Conservation (phyloP, 2,797 vertebrate genomes). For the Coregonus ussuriensis region DNA sequence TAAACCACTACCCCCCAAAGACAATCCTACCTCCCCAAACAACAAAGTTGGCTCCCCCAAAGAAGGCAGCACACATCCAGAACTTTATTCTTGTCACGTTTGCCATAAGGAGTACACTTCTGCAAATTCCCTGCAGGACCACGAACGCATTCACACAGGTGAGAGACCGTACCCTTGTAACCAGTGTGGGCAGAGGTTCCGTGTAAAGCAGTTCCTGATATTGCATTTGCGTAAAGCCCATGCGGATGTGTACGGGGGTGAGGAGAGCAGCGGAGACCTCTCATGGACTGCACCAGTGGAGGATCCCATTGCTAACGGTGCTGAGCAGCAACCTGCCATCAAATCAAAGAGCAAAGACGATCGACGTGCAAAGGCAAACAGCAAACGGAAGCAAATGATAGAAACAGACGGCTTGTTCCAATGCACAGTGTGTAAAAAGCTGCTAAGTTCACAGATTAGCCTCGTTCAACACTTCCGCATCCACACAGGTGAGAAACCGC, state of each 20-base stretch:
- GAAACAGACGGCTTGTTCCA: constrained; percentile 16
- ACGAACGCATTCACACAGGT: constrained; percentile 1
- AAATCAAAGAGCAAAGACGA: not conserved
- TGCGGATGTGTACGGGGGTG: not conserved
- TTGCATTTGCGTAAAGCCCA: constrained; percentile 21
- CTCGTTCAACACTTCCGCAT: constrained; percentile 41
- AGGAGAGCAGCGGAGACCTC: not conserved
- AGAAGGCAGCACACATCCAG: not conserved
- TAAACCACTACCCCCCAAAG: not conserved
- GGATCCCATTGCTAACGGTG: not conserved
- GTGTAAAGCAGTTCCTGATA: not conserved
- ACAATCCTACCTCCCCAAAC: not conserved
- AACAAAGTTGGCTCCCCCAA: not conserved
- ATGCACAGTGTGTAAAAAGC: constrained; percentile 38
- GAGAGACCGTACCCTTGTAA: not conserved
- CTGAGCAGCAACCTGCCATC: not conserved
- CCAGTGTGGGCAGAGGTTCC: constrained; percentile 1
- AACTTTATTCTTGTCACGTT: not conserved
- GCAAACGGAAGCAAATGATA: not conserved
- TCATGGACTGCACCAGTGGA: constrained; percentile 27
- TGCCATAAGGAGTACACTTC: not conserved
- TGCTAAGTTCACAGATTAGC: not conserved
- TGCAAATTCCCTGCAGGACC: not conserved
- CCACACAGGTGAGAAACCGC: constrained; percentile 52
- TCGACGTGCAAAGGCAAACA: accelerated